Conservation (phyloP, 2,797 vertebrate species). For the Perodicticus potto region DNA sequence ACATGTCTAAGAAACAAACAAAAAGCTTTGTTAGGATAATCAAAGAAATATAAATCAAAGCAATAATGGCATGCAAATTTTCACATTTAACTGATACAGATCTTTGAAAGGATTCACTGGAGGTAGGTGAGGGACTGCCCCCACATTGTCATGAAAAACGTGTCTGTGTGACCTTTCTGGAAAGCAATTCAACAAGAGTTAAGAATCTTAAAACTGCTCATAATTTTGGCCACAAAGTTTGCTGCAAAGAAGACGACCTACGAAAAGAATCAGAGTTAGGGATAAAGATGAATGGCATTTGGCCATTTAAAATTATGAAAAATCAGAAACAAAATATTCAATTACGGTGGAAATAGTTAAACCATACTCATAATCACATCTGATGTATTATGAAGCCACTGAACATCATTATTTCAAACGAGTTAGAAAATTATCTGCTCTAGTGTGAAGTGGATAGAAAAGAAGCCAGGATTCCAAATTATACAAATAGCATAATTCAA, state of each 20-base stretch:
- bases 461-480: neutral
- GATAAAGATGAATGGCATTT: neutral
- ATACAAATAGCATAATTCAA: neutral
- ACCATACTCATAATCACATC: neutral
- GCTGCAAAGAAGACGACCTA: neutral
- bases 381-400: neutral
- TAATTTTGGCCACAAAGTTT: neutral
- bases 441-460: neutral
- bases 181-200: conserved; percentile 32
- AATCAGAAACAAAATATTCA: neutral
- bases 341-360: neutral
- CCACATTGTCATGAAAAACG: neutral
- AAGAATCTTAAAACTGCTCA: neutral
- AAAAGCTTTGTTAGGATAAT: neutral
- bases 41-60: conserved; percentile 40
- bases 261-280: conserved; percentile 2
- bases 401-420: neutral
- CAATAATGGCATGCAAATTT: neutral
- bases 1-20: neutral
- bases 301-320: conserved; percentile 14
- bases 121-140: neutral
- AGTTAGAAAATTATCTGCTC: neutral
- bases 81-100: neutral
- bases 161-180: neutral
- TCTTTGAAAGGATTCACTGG: neutral